Evolutionary conservation across 2,797 vertebrate genomes (phyloP).

Genomic region (Coilia nasus): DNA sequence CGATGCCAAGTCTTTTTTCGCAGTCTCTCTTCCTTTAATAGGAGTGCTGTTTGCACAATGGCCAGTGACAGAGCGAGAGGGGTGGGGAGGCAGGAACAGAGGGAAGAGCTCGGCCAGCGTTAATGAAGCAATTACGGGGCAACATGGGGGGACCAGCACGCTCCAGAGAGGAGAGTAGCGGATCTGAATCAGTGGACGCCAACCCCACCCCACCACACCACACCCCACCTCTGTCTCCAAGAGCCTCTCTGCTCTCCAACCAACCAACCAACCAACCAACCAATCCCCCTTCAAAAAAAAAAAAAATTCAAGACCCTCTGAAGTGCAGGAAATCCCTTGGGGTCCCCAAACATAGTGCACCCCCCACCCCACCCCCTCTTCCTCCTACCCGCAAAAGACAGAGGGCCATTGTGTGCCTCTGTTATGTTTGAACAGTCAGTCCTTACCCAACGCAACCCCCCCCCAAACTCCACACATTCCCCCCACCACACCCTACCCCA

Average conservation of each 20-base stretch:
- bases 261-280: too few relatives aligned
- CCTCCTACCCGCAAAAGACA: not conserved
- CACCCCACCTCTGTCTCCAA: not conserved
- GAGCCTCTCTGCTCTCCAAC: too few relatives aligned
- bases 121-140: conserved; percentile 33
- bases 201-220: not conserved
- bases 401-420: not conserved
- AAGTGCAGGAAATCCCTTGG: conserved; percentile 21
- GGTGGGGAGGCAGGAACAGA: not conserved
- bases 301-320: not conserved
- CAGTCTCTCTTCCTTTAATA: conserved; percentile 13
- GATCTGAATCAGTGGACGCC: not conserved
- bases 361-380: not conserved
- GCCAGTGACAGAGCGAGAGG: conserved; percentile 1
- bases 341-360: not conserved
- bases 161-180: not conserved
- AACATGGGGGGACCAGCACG: not conserved
- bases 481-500: too few relatives aligned
- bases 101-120: conserved; percentile 19
- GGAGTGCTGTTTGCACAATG: conserved; percentile 1
- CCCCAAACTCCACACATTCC: too few relatives aligned
- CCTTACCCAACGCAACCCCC: conserved; percentile 10
- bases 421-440: conserved; percentile 14
- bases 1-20: conserved; percentile 11
- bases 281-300: not conserved